Base-by-base conservation (phyloP, 2,113 vertebrate genomes). In the Geothlypis trichas region DNA sequence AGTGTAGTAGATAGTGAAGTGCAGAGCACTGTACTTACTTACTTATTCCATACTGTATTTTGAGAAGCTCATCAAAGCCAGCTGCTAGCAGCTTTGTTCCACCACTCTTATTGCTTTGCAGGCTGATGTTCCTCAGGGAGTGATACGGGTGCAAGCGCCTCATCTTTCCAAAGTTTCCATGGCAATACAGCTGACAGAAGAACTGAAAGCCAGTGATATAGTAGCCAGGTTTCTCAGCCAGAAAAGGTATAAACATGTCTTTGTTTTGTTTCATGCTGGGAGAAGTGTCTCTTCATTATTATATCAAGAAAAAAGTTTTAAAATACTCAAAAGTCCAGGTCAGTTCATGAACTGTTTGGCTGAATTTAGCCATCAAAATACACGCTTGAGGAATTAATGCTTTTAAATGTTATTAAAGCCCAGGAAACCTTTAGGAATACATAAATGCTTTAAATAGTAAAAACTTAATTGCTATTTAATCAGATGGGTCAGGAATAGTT, bases 91-190 rank as follows among this genome's bases (percentile, higher is more conserved):
- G 97, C 96, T 97, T 94, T 95, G 88, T 97, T 97, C 97, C 96
- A 97, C 74, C 96, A 91, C 96, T 42, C 28, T 98, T 96, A 97
- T 96, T 98, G 96, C 97, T 96, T 98, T 97, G 88, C 95, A 97
- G 97, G 97, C 96, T 97, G 99, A 99, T 55, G 97, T 97, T 91
- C 98, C 98, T 89, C 98, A 98, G 97, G 98, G 99, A 88, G 98
- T 99, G 91, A 99, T 99, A 96, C 98, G 99, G 95, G 99, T 99
- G 68, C 99, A 99, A 84, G 99, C 99, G 3, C 99, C 99, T 42
- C 99, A 99, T 98, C 99, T 99, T 98, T 99, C 98, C 5, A 99
- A 99, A 97, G 98, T 99, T 95, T 99, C 99, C 89, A 99, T 99
- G 99, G 99, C 98, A 35, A 97, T 99, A 87, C 98, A 99, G 98